These are phyloP conservation scores for Trichogramma pretiosum DNA, from an alignment of 1,140 invertebrate species.

Conservation along the genomic window DNA sequence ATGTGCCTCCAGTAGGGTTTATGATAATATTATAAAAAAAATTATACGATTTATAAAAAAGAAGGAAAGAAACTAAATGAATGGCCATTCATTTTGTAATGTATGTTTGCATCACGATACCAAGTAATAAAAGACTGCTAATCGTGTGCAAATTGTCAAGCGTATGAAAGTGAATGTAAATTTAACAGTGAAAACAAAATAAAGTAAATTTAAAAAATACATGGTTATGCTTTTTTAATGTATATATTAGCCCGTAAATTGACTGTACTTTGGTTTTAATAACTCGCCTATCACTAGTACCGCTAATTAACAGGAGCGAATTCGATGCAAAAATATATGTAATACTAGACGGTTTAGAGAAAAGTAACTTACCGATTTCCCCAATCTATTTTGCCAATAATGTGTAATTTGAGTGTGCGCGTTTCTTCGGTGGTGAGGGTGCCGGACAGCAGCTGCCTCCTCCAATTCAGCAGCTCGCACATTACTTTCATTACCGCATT, in stretches of 20 bases:
- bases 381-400: conserved; percentile 89
- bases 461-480: conserved; percentile 75
- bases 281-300: too few species aligned
- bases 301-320: too few species aligned
- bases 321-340: too few species aligned
- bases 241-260: too few species aligned
- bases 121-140: conserved; percentile 37
- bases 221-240: too few species aligned
- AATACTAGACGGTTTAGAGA: too few species aligned
- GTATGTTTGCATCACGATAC: conserved; percentile 13
- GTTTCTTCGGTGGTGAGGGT: conserved; percentile 86
- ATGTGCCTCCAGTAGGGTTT: conserved; percentile 33
- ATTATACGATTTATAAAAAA: neutral
- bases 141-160: conserved; percentile 22
- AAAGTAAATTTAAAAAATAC: too few species aligned
- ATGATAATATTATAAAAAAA: neutral
- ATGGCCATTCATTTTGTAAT: conserved; percentile 27
- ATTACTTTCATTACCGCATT: conserved; percentile 76
- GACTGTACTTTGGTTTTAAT: too few species aligned
- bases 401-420: conserved; percentile 71
- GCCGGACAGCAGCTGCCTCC: conserved; percentile 72
- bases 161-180: conserved; percentile 12
- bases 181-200: too few species aligned
- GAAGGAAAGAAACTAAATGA: conserved; percentile 8
- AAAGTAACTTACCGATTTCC: conserved; percentile 90